A percentile compares a stretch with the other conserved stretches of the same genome.
Evolutionary conservation across 1,140 invertebrate species (phyloP).

Genomic region (Procambarus virginalis): DNA sequence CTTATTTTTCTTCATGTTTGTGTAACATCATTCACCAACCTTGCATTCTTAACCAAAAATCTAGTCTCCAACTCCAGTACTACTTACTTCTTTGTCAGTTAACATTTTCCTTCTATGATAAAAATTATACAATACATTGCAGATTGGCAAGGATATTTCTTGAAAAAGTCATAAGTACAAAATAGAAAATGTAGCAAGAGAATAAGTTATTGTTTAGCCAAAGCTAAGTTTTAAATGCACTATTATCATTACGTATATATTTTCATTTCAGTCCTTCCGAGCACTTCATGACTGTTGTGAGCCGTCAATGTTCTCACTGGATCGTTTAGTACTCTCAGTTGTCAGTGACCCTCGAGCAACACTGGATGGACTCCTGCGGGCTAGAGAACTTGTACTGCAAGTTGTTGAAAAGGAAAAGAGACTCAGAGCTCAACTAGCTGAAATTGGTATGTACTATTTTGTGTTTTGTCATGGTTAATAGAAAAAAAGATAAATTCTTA

Average conservation of each 20-base stretch:
- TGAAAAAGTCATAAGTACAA: too few species aligned
- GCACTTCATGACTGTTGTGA: conserved; percentile 89
- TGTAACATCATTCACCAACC: too few species aligned
- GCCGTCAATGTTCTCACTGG: conserved; percentile 92
- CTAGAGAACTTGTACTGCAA: conserved; percentile 71
- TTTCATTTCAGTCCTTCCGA: conserved; percentile 76
- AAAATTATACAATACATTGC: too few species aligned
- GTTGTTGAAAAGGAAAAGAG: conserved; percentile 65
- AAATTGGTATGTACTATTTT: conserved; percentile 52
- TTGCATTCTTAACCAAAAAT: too few species aligned
- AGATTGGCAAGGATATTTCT: too few species aligned
- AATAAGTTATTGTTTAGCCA: too few species aligned
- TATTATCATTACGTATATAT: background rate
- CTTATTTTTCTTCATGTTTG: too few species aligned
- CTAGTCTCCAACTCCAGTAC: too few species aligned
- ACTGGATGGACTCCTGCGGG: conserved; percentile 80
- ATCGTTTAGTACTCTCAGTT: conserved; percentile 87
- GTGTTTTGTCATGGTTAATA: background rate
- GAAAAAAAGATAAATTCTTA: background rate
- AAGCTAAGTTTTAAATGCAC: background rate
- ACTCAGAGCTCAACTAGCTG: conserved; percentile 59
- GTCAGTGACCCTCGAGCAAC: conserved; percentile 82
- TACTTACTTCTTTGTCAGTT: too few species aligned
- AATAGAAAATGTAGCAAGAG: too few species aligned
- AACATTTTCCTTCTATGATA: too few species aligned